phyloP scores from a whole-genome alignment of 2,888 invertebrate species.

The Pristionchus fissidentatus region DNA sequence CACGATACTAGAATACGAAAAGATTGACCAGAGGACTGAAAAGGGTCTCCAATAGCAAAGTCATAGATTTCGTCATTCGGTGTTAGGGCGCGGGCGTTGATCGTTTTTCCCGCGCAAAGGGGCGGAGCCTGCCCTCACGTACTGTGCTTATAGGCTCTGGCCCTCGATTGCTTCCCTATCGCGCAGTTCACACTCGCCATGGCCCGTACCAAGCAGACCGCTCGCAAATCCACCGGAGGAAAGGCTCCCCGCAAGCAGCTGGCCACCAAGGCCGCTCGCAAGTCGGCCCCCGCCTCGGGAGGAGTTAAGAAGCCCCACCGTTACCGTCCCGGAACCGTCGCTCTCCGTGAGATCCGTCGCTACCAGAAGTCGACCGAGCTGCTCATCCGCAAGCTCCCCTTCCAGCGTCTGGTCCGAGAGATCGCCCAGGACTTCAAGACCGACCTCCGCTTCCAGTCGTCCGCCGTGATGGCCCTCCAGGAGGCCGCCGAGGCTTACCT shows the following conservation, averaged over 20 bases:
- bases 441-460: conserved; percentile 67
- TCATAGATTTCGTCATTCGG: no score
- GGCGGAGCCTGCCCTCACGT: no score
- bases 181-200: no score
- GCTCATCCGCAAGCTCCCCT: conserved; percentile 55
- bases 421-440: conserved; percentile 70
- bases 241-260: conserved; percentile 94
- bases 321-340: conserved; percentile 94
- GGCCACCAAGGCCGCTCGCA: conserved; percentile 93
- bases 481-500: conserved; percentile 84
- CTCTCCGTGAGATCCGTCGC: conserved; percentile 94
- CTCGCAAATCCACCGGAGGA: conserved; percentile 96
- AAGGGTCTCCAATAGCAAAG: no score
- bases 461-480: conserved; percentile 62
- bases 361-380: conserved; percentile 92
- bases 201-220: conserved; percentile 98
- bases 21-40: no score
- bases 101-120: no score
- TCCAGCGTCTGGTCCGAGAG: conserved; percentile 65
- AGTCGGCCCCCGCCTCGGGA: conserved; percentile 92
- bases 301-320: conserved; percentile 91
- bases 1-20: no score
- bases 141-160: no score
- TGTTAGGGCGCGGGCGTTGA: no score
- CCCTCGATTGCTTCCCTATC: no score